Base-by-base conservation (phyloP, 1,140 invertebrate genomes). In the Caenorhabditis remanei region DNA sequence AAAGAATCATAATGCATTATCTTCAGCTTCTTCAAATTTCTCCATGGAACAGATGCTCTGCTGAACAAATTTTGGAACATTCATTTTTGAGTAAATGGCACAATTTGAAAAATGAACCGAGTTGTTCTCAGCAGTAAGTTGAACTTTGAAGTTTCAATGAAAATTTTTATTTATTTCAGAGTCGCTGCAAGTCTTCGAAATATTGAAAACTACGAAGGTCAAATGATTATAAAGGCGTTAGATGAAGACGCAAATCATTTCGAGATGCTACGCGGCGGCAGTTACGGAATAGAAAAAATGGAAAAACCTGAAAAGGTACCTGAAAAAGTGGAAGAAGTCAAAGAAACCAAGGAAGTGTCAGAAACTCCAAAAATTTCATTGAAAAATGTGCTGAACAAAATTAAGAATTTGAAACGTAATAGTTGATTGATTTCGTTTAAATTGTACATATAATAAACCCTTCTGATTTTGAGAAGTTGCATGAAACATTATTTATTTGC, bases 11-110 rank as follows among this genome's bases (percentile, higher is more conserved):
- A 21, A 24, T 21, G 2, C 11, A 9, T 19, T 13, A 19, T 46
- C 24, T 83, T 83, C 58, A 89, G 88, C 41, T 89, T 6, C 58
- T 89, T 13, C 84, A 89, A 85, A 84, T 89, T 14, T 75, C 84
- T 43, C 89, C 89, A 14, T 89, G 88, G 88, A 87, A 89, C 9
- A 43, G 90, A 55, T 53, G 32, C 32, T 75, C 85, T 11, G 90
- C 90, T 8, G 90, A 90, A 48, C 40, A 90, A 79, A 89, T 89
- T 61, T 75, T 90, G 46, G 71, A 43, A 7, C 87, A 88, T 50
- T 89, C 90, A 4, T 90, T 91, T 75, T 71, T 90, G 9, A 24
- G n/a, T 6, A 61, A 82, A n/a, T 90, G 91, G 67, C 90, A 90
- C 58, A 89, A 90, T 24, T 83, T 87, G 1, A 43, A 48, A 16